These are phyloP conservation scores for Lutjanus erythropterus DNA, from an alignment of 2,113 vertebrate species.

Conservation along the genomic window DNA sequence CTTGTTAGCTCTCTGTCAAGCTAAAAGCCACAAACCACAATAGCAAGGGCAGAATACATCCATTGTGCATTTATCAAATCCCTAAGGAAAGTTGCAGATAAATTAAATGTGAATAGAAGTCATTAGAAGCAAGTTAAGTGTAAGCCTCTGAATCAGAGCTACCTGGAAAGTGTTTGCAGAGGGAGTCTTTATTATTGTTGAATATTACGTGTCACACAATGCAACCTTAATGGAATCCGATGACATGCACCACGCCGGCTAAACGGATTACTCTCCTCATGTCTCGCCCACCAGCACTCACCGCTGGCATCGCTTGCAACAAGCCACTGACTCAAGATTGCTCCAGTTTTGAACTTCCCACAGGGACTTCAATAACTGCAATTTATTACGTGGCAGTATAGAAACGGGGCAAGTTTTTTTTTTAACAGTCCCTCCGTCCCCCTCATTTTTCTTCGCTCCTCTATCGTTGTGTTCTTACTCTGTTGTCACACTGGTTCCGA, in stretches of 20 bases:
- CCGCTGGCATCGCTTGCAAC: conserved; percentile 28
- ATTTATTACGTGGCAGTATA: conserved; percentile 28
- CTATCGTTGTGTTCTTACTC: neutral
- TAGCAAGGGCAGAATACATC: neutral
- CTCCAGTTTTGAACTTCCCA: conserved; percentile 43
- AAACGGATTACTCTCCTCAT: conserved; percentile 63
- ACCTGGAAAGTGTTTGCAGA: conserved; percentile 50
- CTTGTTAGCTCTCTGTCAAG: neutral
- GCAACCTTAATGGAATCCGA: conserved; percentile 61
- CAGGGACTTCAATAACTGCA: conserved; percentile 46
- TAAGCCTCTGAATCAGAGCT: conserved; percentile 39
- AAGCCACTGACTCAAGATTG: conserved; percentile 38
- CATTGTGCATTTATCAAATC: conserved; percentile 19
- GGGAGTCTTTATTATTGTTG: conserved; percentile 45
- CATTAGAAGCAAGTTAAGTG: conserved; percentile 40
- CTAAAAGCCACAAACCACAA: neutral
- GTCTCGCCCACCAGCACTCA: conserved; percentile 51
- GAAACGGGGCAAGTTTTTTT: conserved; percentile 4
- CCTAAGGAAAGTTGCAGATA: conserved; percentile 5
- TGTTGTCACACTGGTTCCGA: conserved; percentile 11
- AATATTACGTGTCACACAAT: conserved; percentile 56
- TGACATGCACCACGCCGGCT: conserved; percentile 53
- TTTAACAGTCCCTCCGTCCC: neutral
- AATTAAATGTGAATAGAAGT: conserved; percentile 39
- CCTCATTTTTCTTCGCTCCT: conserved; percentile 1